Conservation (phyloP, 2,888 invertebrate species). For the Drosophila pegasa region DNA sequence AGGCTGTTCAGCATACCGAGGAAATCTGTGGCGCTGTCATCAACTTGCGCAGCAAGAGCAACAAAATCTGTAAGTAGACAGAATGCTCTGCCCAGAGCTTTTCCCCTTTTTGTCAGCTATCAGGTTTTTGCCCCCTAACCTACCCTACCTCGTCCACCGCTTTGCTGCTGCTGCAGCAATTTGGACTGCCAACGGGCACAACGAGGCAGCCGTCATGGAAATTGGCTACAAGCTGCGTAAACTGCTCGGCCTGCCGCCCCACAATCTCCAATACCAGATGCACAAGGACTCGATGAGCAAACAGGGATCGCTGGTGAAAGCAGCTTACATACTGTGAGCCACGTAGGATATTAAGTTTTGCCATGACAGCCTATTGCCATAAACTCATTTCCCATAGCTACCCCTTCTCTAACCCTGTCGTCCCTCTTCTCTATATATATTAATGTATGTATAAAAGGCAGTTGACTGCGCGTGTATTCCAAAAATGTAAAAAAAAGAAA, state of each 20-base stretch:
- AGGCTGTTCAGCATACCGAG: slow-evolving; percentile 96
- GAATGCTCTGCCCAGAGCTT: slow-evolving; percentile 1
- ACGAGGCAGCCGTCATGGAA: slow-evolving; percentile 91
- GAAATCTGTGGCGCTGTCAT: slow-evolving; percentile 98
- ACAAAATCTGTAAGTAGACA: slow-evolving; percentile 88
- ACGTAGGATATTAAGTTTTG: slow-evolving; percentile 10
- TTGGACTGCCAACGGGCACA: slow-evolving; percentile 94
- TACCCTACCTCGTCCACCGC: not conserved
- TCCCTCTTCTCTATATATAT: not conserved
- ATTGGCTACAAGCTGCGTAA: slow-evolving; percentile 95
- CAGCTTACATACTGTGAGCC: slow-evolving; percentile 75
- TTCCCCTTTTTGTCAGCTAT: slow-evolving; percentile 1
- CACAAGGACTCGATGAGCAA: slow-evolving; percentile 94
- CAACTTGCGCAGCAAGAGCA: slow-evolving; percentile 94
- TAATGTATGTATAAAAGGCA: slow-evolving; percentile 7
- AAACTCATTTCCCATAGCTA: not conserved
- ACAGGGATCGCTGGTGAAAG: slow-evolving; percentile 91
- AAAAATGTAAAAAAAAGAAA: slow-evolving; percentile 54
- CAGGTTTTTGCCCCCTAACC: not conserved
- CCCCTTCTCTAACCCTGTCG: not conserved
- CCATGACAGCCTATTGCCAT: slow-evolving; percentile 9
- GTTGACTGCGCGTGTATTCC: slow-evolving; percentile 47
- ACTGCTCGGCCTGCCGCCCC: slow-evolving; percentile 88
- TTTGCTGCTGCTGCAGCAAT: slow-evolving; percentile 85
- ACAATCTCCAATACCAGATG: slow-evolving; percentile 89